Conservation (phyloP, 2,888 invertebrate species). For the Mylabris sibirica region DNA sequence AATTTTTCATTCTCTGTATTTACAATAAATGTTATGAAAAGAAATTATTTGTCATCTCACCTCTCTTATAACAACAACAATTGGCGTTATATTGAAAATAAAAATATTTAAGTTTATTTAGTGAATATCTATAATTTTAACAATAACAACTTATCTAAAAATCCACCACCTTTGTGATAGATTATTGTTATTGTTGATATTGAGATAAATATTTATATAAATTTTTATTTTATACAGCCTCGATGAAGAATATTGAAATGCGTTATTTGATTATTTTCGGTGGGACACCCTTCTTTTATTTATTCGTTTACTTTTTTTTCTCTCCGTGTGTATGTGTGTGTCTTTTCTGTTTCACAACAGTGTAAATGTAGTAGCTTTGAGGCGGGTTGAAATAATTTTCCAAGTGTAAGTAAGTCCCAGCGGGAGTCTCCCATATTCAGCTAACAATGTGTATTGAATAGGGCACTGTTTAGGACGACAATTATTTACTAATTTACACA, state of each 20-base stretch:
- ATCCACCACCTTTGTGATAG: neutral
- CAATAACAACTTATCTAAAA: neutral
- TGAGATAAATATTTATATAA: neutral
- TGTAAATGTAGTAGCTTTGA: conserved; percentile 30
- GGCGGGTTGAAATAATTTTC: conserved; percentile 48
- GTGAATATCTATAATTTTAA: neutral
- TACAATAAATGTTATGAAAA: conserved; percentile 44
- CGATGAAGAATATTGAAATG: neutral
- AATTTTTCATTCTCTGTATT: conserved; percentile 27
- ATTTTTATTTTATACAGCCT: neutral
- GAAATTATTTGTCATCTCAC: conserved; percentile 44
- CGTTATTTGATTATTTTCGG: neutral
- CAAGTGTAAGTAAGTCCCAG: conserved; percentile 57
- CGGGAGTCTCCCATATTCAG: conserved; percentile 52
- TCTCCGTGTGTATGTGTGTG: neutral
- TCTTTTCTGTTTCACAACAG: conserved; percentile 20
- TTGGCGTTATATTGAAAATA: conserved; percentile 8
- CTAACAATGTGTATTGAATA: conserved; percentile 54
- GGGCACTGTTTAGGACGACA: conserved; percentile 57
- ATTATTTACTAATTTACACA: conserved; percentile 61
- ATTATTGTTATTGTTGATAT: conserved; percentile 3
- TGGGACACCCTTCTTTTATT: neutral
- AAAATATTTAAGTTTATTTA: conserved; percentile 10
- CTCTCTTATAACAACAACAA: conserved; percentile 8
- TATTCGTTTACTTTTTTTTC: neutral